Evolutionary conservation across 30 jellyfish, hydroid and myxozoan species (phyloP).

Genomic region (Phacellophora camtschatica): DNA sequence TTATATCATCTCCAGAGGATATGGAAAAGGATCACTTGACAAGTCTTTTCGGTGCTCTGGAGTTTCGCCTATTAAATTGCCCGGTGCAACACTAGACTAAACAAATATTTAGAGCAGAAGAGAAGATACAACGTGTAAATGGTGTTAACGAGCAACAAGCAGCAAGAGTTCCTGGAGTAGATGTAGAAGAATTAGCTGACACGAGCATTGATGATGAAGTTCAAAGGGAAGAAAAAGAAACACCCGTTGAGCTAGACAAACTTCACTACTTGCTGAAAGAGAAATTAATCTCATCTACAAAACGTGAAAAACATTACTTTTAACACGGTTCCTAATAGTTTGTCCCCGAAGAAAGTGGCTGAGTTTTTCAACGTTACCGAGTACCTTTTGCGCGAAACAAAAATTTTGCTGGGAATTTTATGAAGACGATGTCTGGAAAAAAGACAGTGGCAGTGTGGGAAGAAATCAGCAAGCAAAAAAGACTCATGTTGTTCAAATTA

Average conservation of each 20-base stretch:
- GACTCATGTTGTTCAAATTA: no score
- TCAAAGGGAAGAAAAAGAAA: not conserved
- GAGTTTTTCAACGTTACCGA: conserved; percentile 32
- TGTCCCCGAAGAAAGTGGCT: conserved; percentile 23
- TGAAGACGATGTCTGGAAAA: conserved; percentile 5
- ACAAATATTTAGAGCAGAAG: not conserved
- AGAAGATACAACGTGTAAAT: not conserved
- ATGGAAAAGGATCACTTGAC: not conserved
- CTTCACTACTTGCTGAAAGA: conserved; percentile 4
- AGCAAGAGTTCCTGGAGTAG: not conserved
- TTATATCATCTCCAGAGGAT: not conserved
- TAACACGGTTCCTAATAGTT: conserved; percentile 12
- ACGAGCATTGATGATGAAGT: not conserved
- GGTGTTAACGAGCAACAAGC: not conserved
- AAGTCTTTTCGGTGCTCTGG: not conserved
- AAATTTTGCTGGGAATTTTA: no score
- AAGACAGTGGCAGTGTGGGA: conserved; percentile 29
- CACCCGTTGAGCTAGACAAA: conserved; percentile 13
- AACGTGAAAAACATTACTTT: not conserved
- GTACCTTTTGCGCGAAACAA: conserved; percentile 24
- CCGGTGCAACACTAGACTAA: not conserved
- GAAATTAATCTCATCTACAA: not conserved
- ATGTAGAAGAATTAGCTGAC: not conserved
- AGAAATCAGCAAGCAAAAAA: no score
- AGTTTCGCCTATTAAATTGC: not conserved